Evolutionary conservation across 2,797 vertebrate genomes (phyloP).

Genomic region (Parambassis ranga): DNA sequence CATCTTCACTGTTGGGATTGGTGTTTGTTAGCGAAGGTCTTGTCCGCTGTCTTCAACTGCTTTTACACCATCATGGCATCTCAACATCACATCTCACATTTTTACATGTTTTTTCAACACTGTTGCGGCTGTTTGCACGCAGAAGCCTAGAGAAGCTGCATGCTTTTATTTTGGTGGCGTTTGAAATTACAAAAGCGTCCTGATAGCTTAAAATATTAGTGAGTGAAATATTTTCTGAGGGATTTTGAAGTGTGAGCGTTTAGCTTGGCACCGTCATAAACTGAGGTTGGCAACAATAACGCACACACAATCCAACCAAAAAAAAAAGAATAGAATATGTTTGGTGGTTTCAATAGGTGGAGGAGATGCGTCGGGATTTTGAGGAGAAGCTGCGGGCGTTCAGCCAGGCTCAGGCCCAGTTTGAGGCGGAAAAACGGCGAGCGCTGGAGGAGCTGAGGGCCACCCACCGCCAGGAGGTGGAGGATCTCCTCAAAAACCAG

Average conservation of each 20-base stretch:
- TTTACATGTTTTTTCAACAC: constrained; percentile 39
- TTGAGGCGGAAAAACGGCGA: constrained; percentile 91
- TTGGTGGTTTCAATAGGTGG: constrained; percentile 81
- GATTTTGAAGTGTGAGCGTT: constrained; percentile 86
- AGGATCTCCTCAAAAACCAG: constrained; percentile 90
- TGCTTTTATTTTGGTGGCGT: neutral
- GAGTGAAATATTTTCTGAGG: constrained; percentile 52
- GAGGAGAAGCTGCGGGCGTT: constrained; percentile 93
- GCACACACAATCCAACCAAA: neutral
- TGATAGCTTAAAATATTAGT: neutral
- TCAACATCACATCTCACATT: constrained; percentile 33
- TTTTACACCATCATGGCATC: constrained; percentile 26
- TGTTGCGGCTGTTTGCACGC: neutral
- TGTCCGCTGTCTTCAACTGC: constrained; percentile 1
- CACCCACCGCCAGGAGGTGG: constrained; percentile 88
- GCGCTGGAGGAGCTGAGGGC: constrained; percentile 89
- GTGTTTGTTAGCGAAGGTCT: neutral
- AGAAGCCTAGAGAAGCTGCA: neutral
- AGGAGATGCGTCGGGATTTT: constrained; percentile 96
- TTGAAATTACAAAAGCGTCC: neutral
- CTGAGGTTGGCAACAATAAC: constrained; percentile 55
- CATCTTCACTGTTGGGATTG: neutral
- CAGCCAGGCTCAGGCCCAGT: constrained; percentile 90
- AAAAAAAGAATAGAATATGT: constrained; percentile 54
- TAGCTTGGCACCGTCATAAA: constrained; percentile 82